Percentiles rank a stretch among this genome's conserved stretches.
These are phyloP conservation scores for Pogoniulus pusillus DNA, from an alignment of 2,797 vertebrate species.

Conservation along the genomic window DNA sequence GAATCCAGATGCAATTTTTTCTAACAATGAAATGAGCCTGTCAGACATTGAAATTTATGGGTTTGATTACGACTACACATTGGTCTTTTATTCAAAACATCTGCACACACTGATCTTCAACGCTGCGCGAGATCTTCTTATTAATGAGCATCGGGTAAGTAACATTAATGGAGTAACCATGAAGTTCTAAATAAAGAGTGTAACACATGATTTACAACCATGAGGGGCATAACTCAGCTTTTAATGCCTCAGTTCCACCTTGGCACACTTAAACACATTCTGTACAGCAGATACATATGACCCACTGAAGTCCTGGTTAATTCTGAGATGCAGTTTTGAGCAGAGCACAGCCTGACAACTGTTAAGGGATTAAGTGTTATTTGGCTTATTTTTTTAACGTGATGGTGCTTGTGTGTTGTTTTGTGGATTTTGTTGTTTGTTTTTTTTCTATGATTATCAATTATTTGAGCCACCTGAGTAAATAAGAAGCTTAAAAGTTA, in stretches of 20 bases:
- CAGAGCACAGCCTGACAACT: neutral
- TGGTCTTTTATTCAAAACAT: constrained; percentile 96
- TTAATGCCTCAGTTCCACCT: neutral
- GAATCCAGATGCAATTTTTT: constrained; percentile 94
- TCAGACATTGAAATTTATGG: constrained; percentile 95
- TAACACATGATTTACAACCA: neutral
- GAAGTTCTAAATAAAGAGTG: neutral
- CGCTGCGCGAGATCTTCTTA: constrained; percentile 93
- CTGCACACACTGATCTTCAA: constrained; percentile 96
- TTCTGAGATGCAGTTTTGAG: neutral
- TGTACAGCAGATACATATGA: neutral
- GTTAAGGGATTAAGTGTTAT: neutral
- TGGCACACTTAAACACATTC: neutral
- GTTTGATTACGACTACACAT: constrained; percentile 97
- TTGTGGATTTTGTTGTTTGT: neutral
- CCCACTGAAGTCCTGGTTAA: neutral
- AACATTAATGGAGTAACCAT: neutral
- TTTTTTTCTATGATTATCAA: neutral
- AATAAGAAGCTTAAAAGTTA: neutral
- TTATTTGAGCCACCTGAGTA: neutral
- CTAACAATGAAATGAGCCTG: constrained; percentile 97
- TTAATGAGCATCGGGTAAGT: constrained; percentile 92
- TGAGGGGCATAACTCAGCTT: neutral
- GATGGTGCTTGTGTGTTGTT: too few relatives aligned
- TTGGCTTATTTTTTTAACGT: neutral